Evolutionary conservation across 2,797 vertebrate genomes (phyloP).

Genomic region (Acanthurus tractus): DNA sequence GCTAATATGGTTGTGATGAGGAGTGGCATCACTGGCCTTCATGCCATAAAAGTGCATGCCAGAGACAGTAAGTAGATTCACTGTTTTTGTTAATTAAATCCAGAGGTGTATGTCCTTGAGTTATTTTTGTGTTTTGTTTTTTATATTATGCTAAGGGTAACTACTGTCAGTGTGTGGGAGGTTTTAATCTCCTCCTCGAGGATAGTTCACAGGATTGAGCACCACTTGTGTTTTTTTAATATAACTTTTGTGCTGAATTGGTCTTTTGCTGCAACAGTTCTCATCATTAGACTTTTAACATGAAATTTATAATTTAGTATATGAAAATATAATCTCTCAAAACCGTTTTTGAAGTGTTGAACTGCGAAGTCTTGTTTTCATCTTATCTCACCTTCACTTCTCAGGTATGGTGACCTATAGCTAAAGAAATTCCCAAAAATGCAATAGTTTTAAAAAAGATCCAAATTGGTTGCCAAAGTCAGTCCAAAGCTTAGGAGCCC

Average conservation of each 20-base stretch:
- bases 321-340: too few species aligned
- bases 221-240: conserved; percentile 4
- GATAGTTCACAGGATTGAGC: conserved; percentile 23
- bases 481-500: too few species aligned
- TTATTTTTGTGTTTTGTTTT: conserved; percentile 25
- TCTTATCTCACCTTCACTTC: too few species aligned
- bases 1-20: conserved; percentile 84
- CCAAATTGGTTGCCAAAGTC: not conserved
- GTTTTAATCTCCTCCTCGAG: conserved; percentile 33
- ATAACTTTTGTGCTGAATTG: conserved; percentile 16
- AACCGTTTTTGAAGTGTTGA: too few species aligned
- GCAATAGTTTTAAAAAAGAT: not conserved
- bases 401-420: too few species aligned
- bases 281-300: not conserved
- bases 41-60: conserved; percentile 82
- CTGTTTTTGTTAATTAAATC: conserved; percentile 2
- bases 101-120: conserved; percentile 6
- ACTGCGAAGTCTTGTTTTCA: too few species aligned
- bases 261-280: not conserved
- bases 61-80: conserved; percentile 78
- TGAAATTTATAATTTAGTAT: too few species aligned
- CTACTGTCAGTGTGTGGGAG: conserved; percentile 16
- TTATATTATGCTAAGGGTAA: conserved; percentile 42
- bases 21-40: conserved; percentile 77
- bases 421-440: too few species aligned